Evolutionary conservation across 2,113 vertebrate species (phyloP), one percentile per base, ranked within the genome.

Genomic region (Larimichthys crocea): DNA sequence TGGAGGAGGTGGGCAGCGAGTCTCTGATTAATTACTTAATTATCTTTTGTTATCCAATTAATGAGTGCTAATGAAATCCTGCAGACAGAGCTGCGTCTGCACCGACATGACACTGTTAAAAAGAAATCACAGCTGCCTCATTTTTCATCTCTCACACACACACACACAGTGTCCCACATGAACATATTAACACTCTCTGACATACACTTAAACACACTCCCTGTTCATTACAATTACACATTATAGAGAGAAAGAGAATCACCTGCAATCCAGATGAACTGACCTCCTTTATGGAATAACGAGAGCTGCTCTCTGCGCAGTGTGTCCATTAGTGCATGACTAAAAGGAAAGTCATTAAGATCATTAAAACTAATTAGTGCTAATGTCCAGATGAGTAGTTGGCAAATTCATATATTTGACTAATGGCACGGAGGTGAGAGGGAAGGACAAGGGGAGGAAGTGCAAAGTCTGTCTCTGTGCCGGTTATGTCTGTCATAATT

Each of bases 21-120:
- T 66, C 53, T 22, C 48, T 84, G 78, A 91, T 90, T 86, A 90
- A 86, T 88, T 55, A 67, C 79, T 72, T 84, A 82, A 91, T 91
- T 83, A 86, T 70, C 40, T 55, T 35, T 29, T 68, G 55, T 79
- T 83, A 80, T 76, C 69, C 80, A 84, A 73, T 89, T 89, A 88
- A 89, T 75, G 55, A 60, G 72, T 1, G 3, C 67, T 86, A 88
- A 88, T 88, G 84, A 83, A 80, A 79, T 88, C 19, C 74, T 67
- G 70, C 56, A 52, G 74, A 77, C 76, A 50, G 72, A 72, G 64
- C 64, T 29, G 61, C 8, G 5, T 35, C 67, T 66, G 77, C 72
- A 42, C 46, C 12, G 72, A 69, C 85, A 79, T 22, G 70, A 74
- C 76, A 48, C 75, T 19, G 62, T 61, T 40, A 64, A 49, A 67